phyloP scores from a whole-genome alignment of 1,140 invertebrate species.

The Lasioglossum baleicum region DNA sequence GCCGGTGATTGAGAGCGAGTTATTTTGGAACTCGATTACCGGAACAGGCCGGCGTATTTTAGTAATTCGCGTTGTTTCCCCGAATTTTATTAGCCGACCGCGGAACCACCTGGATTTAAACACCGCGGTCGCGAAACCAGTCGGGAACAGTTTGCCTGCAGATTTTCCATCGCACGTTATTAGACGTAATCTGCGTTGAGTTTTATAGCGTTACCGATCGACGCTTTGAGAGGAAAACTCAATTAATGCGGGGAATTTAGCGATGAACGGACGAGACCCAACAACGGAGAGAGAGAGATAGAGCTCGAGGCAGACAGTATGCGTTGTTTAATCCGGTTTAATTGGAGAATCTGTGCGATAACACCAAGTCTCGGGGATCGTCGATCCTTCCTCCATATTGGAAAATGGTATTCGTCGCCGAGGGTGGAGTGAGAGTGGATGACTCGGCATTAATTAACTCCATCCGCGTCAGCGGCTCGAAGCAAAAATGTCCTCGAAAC shows the following conservation, averaged over 20 bases:
- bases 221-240: not conserved
- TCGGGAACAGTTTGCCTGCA: not conserved
- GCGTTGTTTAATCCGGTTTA: not conserved
- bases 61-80: not conserved
- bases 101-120: not conserved
- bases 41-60: slow-evolving; percentile 1
- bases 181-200: slow-evolving; percentile 2
- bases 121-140: not conserved
- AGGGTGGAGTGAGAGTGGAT: not conserved
- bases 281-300: not conserved
- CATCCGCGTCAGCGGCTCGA: slow-evolving; percentile 14
- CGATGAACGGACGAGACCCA: not conserved
- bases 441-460: slow-evolving; percentile 44
- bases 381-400: slow-evolving; percentile 29
- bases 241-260: not conserved
- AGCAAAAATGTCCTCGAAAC: slow-evolving; percentile 28
- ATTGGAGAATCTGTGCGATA: no score
- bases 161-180: not conserved
- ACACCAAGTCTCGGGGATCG: not conserved
- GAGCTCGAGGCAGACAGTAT: no score
- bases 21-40: slow-evolving; percentile 23
- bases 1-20: slow-evolving; percentile 3
- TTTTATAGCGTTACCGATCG: not conserved
- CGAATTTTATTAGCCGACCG: slow-evolving; percentile 28
- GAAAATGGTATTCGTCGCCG: slow-evolving; percentile 10